These are phyloP conservation scores for Hoplodrina ambigua DNA, from an alignment of 2,888 invertebrate species.

Conservation along the genomic window DNA sequence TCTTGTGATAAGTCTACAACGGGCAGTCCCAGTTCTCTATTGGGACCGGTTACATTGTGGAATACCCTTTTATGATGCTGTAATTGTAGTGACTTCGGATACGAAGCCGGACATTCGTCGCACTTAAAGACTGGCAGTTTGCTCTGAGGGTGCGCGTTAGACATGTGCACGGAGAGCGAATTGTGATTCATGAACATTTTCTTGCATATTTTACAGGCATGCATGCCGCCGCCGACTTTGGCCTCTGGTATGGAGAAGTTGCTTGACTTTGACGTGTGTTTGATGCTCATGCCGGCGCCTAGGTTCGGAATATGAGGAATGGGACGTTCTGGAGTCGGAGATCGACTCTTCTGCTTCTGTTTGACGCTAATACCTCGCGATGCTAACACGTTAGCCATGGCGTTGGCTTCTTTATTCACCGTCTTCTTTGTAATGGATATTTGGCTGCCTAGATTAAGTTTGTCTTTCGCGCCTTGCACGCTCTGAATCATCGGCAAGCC, in stretches of 20 bases:
- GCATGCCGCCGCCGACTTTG: slow-evolving; percentile 82
- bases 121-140: slow-evolving; percentile 90
- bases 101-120: slow-evolving; percentile 93
- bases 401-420: slow-evolving; percentile 93
- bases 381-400: slow-evolving; percentile 94
- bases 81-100: slow-evolving; percentile 92
- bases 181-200: slow-evolving; percentile 86
- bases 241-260: slow-evolving; percentile 86
- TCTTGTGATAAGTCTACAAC: slow-evolving; percentile 93
- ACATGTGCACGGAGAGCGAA: slow-evolving; percentile 82
- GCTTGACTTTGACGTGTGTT: slow-evolving; percentile 86
- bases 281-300: slow-evolving; percentile 88
- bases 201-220: slow-evolving; percentile 84
- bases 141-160: slow-evolving; percentile 81
- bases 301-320: slow-evolving; percentile 86
- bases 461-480: slow-evolving; percentile 92
- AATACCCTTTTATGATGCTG: slow-evolving; percentile 90
- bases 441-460: slow-evolving; percentile 93
- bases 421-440: slow-evolving; percentile 92
- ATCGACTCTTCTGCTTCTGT: slow-evolving; percentile 90
- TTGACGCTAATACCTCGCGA: slow-evolving; percentile 95
- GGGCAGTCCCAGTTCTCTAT: slow-evolving; percentile 92
- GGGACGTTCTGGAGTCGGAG: slow-evolving; percentile 84
- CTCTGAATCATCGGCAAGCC: slow-evolving; percentile 94
- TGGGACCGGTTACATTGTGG: slow-evolving; percentile 85